Conservation (phyloP, 1,140 invertebrate genomes). For the Calliphora vicina region DNA sequence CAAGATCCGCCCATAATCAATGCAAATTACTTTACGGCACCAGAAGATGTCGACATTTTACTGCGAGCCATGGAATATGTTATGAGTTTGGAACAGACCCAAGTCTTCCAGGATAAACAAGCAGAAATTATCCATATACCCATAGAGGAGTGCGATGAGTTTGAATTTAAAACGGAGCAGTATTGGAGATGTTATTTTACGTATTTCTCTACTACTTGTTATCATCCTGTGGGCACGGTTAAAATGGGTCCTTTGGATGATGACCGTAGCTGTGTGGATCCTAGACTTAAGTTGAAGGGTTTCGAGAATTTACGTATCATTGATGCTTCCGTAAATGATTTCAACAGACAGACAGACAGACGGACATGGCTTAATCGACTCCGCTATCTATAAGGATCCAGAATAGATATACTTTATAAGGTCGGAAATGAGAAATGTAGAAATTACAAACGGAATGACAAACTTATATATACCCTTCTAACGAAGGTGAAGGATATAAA, state of each 20-base stretch:
- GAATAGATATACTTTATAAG: no score
- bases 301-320: constrained; percentile 49
- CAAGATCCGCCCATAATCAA: constrained; percentile 74
- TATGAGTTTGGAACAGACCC: constrained; percentile 42
- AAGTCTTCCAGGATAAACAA: constrained; percentile 49
- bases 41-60: constrained; percentile 71
- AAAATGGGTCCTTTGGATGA: constrained; percentile 68
- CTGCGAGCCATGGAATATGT: constrained; percentile 68
- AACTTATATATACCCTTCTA: no score
- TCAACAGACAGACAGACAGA: no score
- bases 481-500: no score
- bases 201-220: constrained; percentile 66
- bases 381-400: no score
- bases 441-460: no score
- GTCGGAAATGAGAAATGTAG: no score
- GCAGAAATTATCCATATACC: constrained; percentile 50
- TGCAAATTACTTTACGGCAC: constrained; percentile 74
- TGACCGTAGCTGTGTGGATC: constrained; percentile 64
- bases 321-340: no score
- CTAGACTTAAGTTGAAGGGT: constrained; percentile 66
- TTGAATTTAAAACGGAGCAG: constrained; percentile 59
- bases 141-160: neutral
- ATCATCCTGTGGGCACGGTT: constrained; percentile 67
- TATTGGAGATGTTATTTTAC: constrained; percentile 69
- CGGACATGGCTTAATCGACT: no score